Evolutionary conservation across 2,113 vertebrate genomes (phyloP), one percentile per base, ranked within the genome.

Genomic region (Nothoprocta perdicaria): DNA sequence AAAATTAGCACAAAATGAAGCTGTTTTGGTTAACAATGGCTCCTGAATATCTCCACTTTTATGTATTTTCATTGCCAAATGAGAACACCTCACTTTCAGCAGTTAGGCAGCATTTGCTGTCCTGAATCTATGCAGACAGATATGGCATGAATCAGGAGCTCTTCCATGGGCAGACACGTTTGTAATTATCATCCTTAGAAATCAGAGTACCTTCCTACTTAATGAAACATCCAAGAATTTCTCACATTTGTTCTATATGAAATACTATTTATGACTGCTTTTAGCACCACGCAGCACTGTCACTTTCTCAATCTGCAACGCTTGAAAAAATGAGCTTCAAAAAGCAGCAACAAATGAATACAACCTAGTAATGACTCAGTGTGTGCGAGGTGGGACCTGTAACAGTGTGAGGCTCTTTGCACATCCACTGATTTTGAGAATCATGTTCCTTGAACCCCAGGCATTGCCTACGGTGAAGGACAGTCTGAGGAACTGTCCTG

Each of bases 271-370:
- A 7, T 31, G 27, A 71, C 61, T 40, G 21, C 22, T 88, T 86
- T 84, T 31, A 43, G 12, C 12, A 62, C 7, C 17, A 24, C 0
- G 0, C 4, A 57, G 43, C 48, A 38, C 29, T 50, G 22, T 12
- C 24, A 27, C 14, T 29, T 71, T 58, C 29, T 43, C 67, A 40
- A 24, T 10, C 23, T 75, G 18, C 55, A 77, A 40, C 17, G 52
- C 33, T 33, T 63, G 43, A 68, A 83, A 83, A 76, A 60, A 31
- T 57, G 14, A 57, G 8, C 4, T 77, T 17, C 52, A 66, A 38
- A 26, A 5, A 6, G 5, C 0, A 8, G 2, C 21, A 29, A 9
- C 7, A 61, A 2, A 22, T 16, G 26, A 55, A 83, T 55, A 10
- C 2, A 50, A 74, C 24, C 14, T 40, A 4, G 14, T 19, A 26